phyloP scores from a whole-genome alignment of 30 jellyfish, hydroid and myxozoan species.

The Aurelia coerulea region DNA sequence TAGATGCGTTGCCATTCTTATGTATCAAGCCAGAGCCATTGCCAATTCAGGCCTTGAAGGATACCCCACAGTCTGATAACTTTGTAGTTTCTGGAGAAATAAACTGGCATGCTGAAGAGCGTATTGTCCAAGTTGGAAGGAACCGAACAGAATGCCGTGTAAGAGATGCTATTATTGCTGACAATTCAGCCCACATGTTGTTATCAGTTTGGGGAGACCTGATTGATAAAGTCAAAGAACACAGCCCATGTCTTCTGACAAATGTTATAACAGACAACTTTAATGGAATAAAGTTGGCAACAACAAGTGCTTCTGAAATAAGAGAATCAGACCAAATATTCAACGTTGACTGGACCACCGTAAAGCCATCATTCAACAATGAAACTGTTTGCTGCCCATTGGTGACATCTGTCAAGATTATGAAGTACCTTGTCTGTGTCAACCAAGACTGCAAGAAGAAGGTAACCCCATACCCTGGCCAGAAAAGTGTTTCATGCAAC shows the following conservation, averaged over 20 bases:
- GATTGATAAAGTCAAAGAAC: conserved; percentile 18
- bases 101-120: conserved; percentile 14
- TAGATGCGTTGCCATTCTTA: not conserved
- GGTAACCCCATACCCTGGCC: conserved; percentile 18
- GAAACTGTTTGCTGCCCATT: conserved; percentile 14
- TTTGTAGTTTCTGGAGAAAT: conserved; percentile 2
- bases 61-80: conserved; percentile 17
- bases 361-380: conserved; percentile 7
- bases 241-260: conserved; percentile 23
- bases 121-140: conserved; percentile 9
- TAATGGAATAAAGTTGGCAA: conserved; percentile 20
- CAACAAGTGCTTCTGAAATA: conserved; percentile 16
- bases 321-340: not conserved
- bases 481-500: not conserved
- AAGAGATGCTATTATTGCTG: conserved; percentile 40
- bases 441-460: conserved; percentile 16
- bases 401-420: not conserved
- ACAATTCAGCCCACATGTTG: conserved; percentile 1
- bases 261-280: conserved; percentile 11
- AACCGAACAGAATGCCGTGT: conserved; percentile 23
- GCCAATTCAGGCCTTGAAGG: not conserved
- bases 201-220: conserved; percentile 32
- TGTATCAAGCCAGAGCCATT: not conserved
- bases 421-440: not conserved
- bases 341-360: not conserved